These are phyloP conservation scores for Serranus cabrilla DNA, from an alignment of 2,797 vertebrate genomes.

Conservation along the genomic window DNA sequence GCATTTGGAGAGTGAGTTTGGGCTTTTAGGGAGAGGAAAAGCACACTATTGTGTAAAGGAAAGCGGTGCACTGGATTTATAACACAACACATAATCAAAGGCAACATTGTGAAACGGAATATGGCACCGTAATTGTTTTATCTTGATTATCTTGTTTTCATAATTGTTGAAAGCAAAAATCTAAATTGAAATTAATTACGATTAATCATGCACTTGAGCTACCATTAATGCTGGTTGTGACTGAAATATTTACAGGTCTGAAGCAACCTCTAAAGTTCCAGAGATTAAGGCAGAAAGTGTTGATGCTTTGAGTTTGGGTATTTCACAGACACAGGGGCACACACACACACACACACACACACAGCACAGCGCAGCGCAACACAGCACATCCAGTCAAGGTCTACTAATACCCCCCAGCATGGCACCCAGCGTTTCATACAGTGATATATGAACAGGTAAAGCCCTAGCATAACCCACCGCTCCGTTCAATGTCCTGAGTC, in stretches of 20 bases:
- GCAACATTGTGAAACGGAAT: no score
- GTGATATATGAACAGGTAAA: constrained; percentile 79
- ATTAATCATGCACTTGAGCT: background rate
- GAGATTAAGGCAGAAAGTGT: constrained; percentile 48
- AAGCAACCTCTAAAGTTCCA: constrained; percentile 15
- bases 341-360: background rate
- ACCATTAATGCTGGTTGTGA: constrained; percentile 1
- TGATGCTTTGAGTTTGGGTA: constrained; percentile 34
- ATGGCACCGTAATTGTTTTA: no score
- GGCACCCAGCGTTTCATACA: constrained; percentile 57
- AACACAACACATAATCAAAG: no score
- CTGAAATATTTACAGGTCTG: constrained; percentile 13
- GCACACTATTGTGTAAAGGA: no score
- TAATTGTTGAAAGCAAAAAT: no score
- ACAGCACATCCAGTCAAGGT: constrained; percentile 68
- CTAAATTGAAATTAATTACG: no score
- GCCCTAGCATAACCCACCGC: constrained; percentile 50
- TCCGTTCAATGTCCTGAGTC: constrained; percentile 56
- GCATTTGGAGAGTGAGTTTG: no score
- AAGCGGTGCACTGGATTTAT: no score
- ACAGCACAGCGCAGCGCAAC: constrained; percentile 20
- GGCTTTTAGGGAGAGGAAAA: no score
- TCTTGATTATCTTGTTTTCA: no score
- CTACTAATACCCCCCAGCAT: constrained; percentile 69
- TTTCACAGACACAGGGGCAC: constrained; percentile 19